Base-by-base conservation (phyloP, 2,113 vertebrate genomes). In the Columbina picui region DNA sequence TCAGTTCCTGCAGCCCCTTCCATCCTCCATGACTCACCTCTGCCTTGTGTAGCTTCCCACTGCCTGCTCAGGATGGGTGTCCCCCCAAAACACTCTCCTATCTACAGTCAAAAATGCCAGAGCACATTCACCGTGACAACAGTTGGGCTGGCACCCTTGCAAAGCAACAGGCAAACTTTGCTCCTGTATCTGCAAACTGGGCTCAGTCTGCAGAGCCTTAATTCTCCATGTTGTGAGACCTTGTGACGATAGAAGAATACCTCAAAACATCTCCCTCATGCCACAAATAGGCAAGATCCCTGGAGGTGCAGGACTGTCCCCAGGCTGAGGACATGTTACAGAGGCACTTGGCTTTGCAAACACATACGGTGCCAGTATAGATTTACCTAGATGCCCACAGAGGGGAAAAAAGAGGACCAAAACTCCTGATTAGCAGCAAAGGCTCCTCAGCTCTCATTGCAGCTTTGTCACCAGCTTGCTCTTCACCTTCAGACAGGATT, bases 171-270 rank as follows among this genome's bases (percentile, higher is more conserved):
- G 41, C 65, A 90, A 78, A 75, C 65, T 67, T 14, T 70, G 64
- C 6, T 47, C 59, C 43, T 2, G 1, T 10, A 39, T 2, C 30
- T 60, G 59, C 1, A 8, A 27, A 25, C 49, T 22, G 60, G 27
- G n/a, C n/a, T 69, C 27, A 12, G 25, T 9, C 69, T 65, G 39
- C 36, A 23, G 9, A 81, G 25, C 29, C 56, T 65, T 9, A 38
- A 36, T 26, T 53, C 52, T 63, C 45, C n/a, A 21, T 3, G 25
- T 68, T 76, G 45, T 1, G 0, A 82, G 43, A 79, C 18, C 20
- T 19, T 9, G 1, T 17, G n/a, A 59, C 4, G 19, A 52, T 1
- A 71, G 7, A 64, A 27, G 34, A 63, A 55, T 0, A 1, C 39
- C 29, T 69, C 2, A 4, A 30, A 41, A 63, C n/a, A 34, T 14